Evolutionary conservation across 2,888 invertebrate species (phyloP).

Genomic region (Eulithis testata): DNA sequence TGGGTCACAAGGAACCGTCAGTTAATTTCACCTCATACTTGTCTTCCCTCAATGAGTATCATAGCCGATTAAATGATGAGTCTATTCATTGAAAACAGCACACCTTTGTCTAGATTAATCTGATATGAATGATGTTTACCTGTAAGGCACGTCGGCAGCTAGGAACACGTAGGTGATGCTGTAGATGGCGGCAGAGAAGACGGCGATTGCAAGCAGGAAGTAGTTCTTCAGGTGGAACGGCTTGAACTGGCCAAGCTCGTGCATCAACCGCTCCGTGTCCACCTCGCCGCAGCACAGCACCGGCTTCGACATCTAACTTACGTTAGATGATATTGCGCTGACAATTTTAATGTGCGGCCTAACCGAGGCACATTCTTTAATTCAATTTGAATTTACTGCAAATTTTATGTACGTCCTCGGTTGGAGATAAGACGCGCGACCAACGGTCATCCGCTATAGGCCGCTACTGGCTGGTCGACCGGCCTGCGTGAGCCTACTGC

Average conservation of each 20-base stretch:
- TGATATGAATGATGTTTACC: conserved; percentile 32
- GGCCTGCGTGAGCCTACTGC: neutral
- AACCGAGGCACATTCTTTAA: conserved; percentile 5
- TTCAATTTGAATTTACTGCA: conserved; percentile 2
- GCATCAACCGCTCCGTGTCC: conserved; percentile 70
- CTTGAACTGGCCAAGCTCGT: conserved; percentile 69
- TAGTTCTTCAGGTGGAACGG: conserved; percentile 69
- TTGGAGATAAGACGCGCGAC: conserved; percentile 7
- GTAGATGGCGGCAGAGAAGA: conserved; percentile 60
- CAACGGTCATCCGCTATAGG: conserved; percentile 16
- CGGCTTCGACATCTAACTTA: conserved; percentile 34
- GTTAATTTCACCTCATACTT: neutral
- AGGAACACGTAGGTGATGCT: conserved; percentile 73
- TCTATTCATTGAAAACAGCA: neutral
- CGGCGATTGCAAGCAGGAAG: conserved; percentile 56
- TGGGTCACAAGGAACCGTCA: neutral
- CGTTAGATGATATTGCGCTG: conserved; percentile 19
- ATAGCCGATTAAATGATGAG: neutral
- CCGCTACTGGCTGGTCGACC: conserved; percentile 2
- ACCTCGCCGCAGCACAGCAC: conserved; percentile 44
- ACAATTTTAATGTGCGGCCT: neutral
- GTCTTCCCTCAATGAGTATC: neutral
- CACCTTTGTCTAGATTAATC: neutral
- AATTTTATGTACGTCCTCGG: neutral
- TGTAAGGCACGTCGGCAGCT: conserved; percentile 72